Conservation (phyloP, 2,797 vertebrate species). For the Loris lydekkerianus region DNA sequence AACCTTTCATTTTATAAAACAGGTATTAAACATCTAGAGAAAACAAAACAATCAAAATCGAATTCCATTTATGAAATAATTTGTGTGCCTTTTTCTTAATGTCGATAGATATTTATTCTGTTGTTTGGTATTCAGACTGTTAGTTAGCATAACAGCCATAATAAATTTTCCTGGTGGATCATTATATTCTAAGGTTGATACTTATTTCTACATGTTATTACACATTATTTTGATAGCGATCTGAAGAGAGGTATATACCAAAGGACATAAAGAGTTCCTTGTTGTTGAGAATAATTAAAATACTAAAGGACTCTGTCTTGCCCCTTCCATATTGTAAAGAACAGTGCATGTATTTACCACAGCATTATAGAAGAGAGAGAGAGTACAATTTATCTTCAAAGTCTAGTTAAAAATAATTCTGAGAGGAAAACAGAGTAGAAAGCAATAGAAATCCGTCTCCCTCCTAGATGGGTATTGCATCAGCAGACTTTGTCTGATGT, state of each 20-base stretch:
- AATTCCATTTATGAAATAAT: neutral
- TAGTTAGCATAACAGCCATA: neutral
- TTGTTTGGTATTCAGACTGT: neutral
- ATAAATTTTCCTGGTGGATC: neutral
- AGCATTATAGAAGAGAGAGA: neutral
- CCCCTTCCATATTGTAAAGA: neutral
- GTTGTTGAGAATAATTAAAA: neutral
- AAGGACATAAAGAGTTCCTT: neutral
- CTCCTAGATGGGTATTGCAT: neutral
- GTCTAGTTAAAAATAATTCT: neutral
- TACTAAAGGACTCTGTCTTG: neutral
- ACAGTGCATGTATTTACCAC: neutral
- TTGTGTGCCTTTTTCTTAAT: neutral
- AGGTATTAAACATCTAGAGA: neutral
- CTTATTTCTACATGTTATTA: neutral
- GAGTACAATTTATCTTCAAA: neutral
- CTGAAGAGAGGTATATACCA: neutral
- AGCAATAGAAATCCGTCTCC: neutral
- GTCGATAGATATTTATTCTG: neutral
- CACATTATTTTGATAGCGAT: neutral
- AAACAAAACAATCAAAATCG: neutral
- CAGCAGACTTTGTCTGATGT: neutral
- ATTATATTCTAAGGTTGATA: neutral
- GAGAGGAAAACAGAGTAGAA: neutral
- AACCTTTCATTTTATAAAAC: neutral